Base-by-base conservation (phyloP, 2,888 invertebrate species). In the Microctonus hyperodae region DNA sequence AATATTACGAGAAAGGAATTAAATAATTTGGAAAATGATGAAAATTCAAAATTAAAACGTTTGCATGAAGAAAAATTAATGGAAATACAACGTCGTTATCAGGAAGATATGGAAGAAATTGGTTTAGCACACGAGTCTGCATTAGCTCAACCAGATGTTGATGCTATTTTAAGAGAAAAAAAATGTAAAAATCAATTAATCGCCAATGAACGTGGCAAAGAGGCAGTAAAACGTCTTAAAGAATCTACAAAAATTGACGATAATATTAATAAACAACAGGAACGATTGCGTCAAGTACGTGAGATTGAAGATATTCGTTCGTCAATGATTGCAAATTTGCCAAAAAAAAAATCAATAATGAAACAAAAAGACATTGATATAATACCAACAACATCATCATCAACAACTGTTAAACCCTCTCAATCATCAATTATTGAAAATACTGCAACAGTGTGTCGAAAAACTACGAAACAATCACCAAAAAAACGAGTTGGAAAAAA, bases 61-160 rank as follows among this genome's bases (percentile, higher is more conserved):
- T 85, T 87, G 81, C 86, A 88, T 70, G 84, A 87, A 71, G 83
- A 85, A 66, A 86, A 86, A 74, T 78, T 88, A 13, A 72, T 85
- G 67, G 84, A 84, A 35, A 76, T 87, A n/a, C 87, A 87, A 75
- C 82, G 85, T 65, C 86, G 87, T 66, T 87, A 87, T 74, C 79
- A 85, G 64, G 85, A 86, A 63, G 86, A 86, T 67, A 75, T 87
- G 69, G 83, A 85, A 70, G 85, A 87, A 72, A 84, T 88, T 50
- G 88, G 88, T 2, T 75, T 82, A 23, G 88, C 86, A 0, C 88
- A 88, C 73, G 78, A 77, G 16, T 79, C 84, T 56, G 87, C 88
- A 33, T 78, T 78, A 20, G 63, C 77, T 10, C 82, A 85, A 65
- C 82, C 85, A 28, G 79, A 85, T 71, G 81, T 83, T 55, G 79